Conservation (phyloP, 2,113 vertebrate species). For the Polyodon spathula region DNA sequence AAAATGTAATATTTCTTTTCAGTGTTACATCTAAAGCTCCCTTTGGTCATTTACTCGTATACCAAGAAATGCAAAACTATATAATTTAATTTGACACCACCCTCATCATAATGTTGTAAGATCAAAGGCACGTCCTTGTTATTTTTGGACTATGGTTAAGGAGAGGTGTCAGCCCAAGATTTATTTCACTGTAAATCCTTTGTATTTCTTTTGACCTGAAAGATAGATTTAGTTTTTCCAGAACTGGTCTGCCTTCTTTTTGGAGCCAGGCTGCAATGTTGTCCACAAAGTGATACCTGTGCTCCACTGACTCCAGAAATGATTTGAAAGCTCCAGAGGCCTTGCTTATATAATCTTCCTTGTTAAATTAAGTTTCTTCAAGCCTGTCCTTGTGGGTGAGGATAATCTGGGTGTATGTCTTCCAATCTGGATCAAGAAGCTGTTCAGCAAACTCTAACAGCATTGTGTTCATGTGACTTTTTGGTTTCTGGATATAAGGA, state of each 20-base stretch:
- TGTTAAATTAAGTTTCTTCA: conserved; percentile 43
- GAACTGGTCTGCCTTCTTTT: conserved; percentile 44
- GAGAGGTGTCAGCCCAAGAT: too few species aligned
- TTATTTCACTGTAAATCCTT: too few species aligned
- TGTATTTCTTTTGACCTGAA: conserved; percentile 57
- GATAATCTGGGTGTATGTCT: conserved; percentile 54
- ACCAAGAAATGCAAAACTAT: too few species aligned
- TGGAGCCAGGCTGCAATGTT: conserved; percentile 38
- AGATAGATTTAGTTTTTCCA: conserved; percentile 57
- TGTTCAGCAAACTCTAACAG: conserved; percentile 59
- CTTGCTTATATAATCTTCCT: conserved; percentile 42
- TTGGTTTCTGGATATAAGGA: too few species aligned
- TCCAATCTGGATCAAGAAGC: conserved; percentile 68
- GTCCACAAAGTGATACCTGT: conserved; percentile 57
- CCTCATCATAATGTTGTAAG: too few species aligned
- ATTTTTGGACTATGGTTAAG: too few species aligned
- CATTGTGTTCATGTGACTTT: too few species aligned
- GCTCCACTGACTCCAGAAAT: conserved; percentile 41
- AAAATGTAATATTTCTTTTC: too few species aligned
- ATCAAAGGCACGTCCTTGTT: too few species aligned
- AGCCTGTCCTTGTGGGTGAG: conserved; percentile 65
- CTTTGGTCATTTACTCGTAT: too few species aligned
- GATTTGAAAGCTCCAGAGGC: conserved; percentile 44
- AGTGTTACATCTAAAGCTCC: too few species aligned
- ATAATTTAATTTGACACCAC: too few species aligned